Conservation (phyloP, 1,140 invertebrate genomes). For the Scaptomyza montana region DNA sequence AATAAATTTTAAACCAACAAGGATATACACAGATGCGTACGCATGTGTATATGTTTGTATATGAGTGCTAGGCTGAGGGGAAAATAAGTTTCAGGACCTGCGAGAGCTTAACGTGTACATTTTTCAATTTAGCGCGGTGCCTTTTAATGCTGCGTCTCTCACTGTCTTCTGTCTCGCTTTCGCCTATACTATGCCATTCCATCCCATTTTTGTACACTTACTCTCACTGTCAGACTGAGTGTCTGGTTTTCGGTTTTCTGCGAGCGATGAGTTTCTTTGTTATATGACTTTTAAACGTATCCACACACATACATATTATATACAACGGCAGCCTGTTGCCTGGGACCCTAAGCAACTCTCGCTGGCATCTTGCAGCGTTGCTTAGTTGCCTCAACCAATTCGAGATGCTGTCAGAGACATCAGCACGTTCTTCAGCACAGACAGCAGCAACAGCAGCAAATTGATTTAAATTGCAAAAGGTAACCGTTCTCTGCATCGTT, state of each 20-base stretch:
- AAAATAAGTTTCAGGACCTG: slow-evolving; percentile 1
- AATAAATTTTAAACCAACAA: slow-evolving; percentile 11
- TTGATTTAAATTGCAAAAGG: slow-evolving; percentile 43
- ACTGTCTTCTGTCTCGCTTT: not conserved
- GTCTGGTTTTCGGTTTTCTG: slow-evolving; percentile 20
- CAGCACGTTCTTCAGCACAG: slow-evolving; percentile 25
- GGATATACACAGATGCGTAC: not conserved
- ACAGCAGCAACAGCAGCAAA: slow-evolving; percentile 17
- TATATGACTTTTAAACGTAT: slow-evolving; percentile 32
- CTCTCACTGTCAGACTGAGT: slow-evolving; percentile 6
- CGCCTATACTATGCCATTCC: not conserved
- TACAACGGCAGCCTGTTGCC: slow-evolving; percentile 39
- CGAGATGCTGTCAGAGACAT: slow-evolving; percentile 13
- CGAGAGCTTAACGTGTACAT: slow-evolving; percentile 31
- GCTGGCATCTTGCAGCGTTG: slow-evolving; percentile 1
- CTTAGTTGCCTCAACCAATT: slow-evolving; percentile 23
- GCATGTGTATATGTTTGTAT: not conserved
- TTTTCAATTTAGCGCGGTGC: slow-evolving; percentile 48
- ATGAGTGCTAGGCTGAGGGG: slow-evolving; percentile 4
- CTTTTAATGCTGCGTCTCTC: slow-evolving; percentile 28
- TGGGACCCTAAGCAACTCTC: slow-evolving; percentile 7
- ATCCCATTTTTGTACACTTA: slow-evolving; percentile 1
- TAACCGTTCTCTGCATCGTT: slow-evolving; percentile 2
- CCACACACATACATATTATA: not conserved
- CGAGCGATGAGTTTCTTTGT: slow-evolving; percentile 26